Evolutionary conservation across 2,797 vertebrate species (phyloP), one percentile per base, ranked within the genome.

Genomic region (Anguilla marmorata): DNA sequence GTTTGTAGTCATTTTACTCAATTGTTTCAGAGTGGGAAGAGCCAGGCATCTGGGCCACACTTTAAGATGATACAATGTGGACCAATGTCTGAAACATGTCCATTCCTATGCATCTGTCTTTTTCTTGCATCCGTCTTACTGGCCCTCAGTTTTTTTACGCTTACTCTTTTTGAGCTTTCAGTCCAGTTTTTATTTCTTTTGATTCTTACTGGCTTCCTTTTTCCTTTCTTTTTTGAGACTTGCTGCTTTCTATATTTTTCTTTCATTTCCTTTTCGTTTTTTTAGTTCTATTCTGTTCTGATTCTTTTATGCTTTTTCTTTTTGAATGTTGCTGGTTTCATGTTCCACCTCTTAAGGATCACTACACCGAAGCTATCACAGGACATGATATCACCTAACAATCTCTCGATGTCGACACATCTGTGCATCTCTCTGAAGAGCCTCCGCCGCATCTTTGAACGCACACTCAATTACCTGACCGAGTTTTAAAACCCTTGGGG

Each of bases 401-500:
- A n/a, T 82, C 56, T 24, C 84, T 63, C 11, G 30, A 37, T 66
- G 58, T 41, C 11, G 33, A 33, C 56, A 66, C 30, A n/a, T 85
- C 27, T 45, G 37, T 45, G 33, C 33, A 21, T 79, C 74, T 79
- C 74, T 45, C 74, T 85, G 58, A 85, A 66, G 66, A 6, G 30
- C 27, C 58, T 63, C 33, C 1, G 9, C 3, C 52, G 27, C 33
- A 14, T 27, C 84, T 85, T 85, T 56, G 52, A 85, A 85, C 11
- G 21, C 14, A 14, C 54, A 9, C 58, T 85, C 56, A 41, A 85
- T 85, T 63, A 63, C 84, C n/a, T 85, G 56, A 85, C 24, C 27
- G 37, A 21, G 56, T 27, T 45, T 63, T 33, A 85, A 66, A 63
- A 27, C 33, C 33, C 19, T 2, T 7, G 11, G 84, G 21, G 37